Evolutionary conservation across 2,888 invertebrate genomes (phyloP), one percentile per base, ranked within the genome.

Genomic region (Abscondita cerata): DNA sequence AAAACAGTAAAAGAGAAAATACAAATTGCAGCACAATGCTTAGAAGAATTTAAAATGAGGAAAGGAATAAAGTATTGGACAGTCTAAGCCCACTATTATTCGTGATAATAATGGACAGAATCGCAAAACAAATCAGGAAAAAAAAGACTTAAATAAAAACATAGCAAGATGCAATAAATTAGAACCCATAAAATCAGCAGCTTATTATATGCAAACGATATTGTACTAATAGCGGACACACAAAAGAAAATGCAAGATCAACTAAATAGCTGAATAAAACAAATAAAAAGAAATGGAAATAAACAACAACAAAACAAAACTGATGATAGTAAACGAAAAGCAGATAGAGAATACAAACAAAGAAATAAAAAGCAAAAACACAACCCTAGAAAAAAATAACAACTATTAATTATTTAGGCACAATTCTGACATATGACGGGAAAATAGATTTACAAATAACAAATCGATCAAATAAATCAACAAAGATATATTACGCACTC

Each of bases 21-120:
- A 50, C 31, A 50, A 50, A 50, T 33, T 1, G 50, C 50, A 50
- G 50, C 2, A 9, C 50, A 33, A 13, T 13, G 31, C 12, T 50
- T 31, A 47, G 11, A 25, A 47, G 20, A 47, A 47, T 47, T 50
- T 50, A 11, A 50, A 25, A 50, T 50, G 16, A 13, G 50, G 31
- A 33, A 20, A 47, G 47, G 19, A 19, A 47, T 47, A 47, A 47
- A 47, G 20, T 4, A 47, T 8, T 11, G 47, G 47, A 13, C 2
- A 2, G 6, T 2, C 25, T 6, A 2, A 25, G 25, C 25, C 41
- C 47, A 47, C 47, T 47, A 18, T 13, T 47, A 47, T 47, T 47
- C 25, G 1, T 47, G 47, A 47, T 47, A 5, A 18, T 47, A 47
- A 47, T 47, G 47, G 19, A 47, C 19, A 47, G 20, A 47, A 19